Base-by-base conservation (phyloP, 2,888 invertebrate species). In the Dinocampus coccinellae region DNA sequence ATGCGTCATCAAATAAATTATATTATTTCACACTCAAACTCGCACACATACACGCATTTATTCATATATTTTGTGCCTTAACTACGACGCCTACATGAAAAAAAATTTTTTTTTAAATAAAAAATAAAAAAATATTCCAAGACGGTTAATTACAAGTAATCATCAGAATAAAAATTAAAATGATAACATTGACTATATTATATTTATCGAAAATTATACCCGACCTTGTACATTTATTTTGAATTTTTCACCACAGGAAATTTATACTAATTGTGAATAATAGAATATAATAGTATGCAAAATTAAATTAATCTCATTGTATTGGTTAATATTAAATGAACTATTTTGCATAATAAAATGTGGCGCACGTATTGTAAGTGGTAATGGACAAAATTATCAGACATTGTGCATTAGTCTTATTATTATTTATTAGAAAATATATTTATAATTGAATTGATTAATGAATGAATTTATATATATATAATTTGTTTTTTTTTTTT, bases 1-100 rank as follows among this genome's bases (percentile, higher is more conserved):
- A 60, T 66, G 71, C 71, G 62, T 71, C 71, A 71, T 71, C 29
- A 34, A 53, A 52, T 13, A 53, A 62, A 67, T 66, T 71, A 53
- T n/a, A 66, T 39, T 66, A 10, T 70, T 66, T n/a, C n/a, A n/a
- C n/a, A n/a, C n/a, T n/a, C n/a, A n/a, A n/a, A n/a, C 60, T 58
- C 61, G 39, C 34, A 39, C 42, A 34, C 26, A 34, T 13, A 58
- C 22, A 29, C 20, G 24, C 6, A 22, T 24, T 2, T 47, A 4
- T 57, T 26, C 29, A 57, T 24, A 57, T 6, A 36, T 36, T n/a
- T 22, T 36, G 13, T 13, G 11, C 20, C 52, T 52, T 7, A 3
- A 36, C 34, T 7, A 6, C 13, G n/a, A 24, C 70, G 53, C 71
- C 71, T 42, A 71, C 71, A 39, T 55, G 13, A 9, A 39, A 26